These are phyloP conservation scores for Schizothorax lantsangensis DNA, from an alignment of 2,797 vertebrate species.

Conservation along the genomic window DNA sequence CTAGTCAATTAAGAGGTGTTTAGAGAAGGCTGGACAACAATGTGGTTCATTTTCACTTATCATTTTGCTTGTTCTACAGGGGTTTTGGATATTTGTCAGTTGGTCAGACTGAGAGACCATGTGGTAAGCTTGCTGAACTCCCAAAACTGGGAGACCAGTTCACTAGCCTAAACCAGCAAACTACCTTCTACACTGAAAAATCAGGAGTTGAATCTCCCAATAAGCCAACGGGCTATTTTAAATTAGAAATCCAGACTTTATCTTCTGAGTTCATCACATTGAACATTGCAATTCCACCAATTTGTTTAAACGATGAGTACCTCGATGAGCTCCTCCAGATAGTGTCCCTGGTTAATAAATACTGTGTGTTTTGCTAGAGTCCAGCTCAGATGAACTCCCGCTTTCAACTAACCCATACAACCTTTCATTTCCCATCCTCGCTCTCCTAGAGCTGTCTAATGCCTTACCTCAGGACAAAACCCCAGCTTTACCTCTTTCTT, in stretches of 20 bases:
- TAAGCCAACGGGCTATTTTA: not conserved
- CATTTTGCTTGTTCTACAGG: not conserved
- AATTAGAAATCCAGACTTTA: not conserved
- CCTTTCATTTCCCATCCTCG: conserved; percentile 30
- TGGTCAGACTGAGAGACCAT: not conserved
- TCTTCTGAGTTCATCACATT: not conserved
- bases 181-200: not conserved
- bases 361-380: not conserved
- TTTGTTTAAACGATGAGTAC: not conserved
- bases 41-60: not conserved
- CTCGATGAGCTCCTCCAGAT: too few species aligned
- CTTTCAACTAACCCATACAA: conserved; percentile 23
- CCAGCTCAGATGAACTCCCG: not conserved
- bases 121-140: not conserved
- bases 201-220: not conserved
- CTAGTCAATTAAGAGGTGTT: not conserved
- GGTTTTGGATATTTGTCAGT: not conserved
- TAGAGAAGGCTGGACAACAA: not conserved
- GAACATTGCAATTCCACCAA: not conserved
- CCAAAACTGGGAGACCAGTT: not conserved
- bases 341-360: conserved; percentile 5
- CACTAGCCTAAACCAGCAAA: not conserved
- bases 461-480: conserved; percentile 49
- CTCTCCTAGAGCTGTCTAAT: conserved; percentile 43
- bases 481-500: conserved; percentile 35